Evolutionary conservation across 2,888 invertebrate genomes (phyloP).

Genomic region (Lycocerus yunnanus): DNA sequence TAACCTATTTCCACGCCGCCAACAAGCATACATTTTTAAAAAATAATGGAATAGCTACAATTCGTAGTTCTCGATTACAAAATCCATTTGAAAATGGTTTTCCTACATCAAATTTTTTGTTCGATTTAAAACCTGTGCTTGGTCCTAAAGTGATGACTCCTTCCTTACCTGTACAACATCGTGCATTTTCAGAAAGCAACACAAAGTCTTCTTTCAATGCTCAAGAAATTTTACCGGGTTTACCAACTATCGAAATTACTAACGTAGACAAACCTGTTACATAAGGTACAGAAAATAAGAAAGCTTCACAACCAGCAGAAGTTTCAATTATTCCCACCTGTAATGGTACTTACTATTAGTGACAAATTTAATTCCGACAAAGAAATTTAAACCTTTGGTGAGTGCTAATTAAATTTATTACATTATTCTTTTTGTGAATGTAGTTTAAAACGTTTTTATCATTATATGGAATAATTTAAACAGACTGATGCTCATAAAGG

Average conservation of each 20-base stretch:
- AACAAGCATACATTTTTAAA: constrained; percentile 70
- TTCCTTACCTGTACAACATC: constrained; percentile 28
- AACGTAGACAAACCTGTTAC: constrained; percentile 50
- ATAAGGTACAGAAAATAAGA: constrained; percentile 42
- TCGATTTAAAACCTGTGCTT: constrained; percentile 45
- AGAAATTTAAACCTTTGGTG: constrained; percentile 54
- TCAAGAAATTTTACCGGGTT: constrained; percentile 53
- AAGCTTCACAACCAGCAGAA: constrained; percentile 50
- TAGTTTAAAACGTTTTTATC: constrained; percentile 2
- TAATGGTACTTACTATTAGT: constrained; percentile 40
- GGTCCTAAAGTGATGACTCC: constrained; percentile 36
- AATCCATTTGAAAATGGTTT: constrained; percentile 38
- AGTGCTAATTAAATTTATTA: constrained; percentile 23
- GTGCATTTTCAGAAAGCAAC: constrained; percentile 24
- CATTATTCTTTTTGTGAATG: background rate
- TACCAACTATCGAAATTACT: constrained; percentile 55
- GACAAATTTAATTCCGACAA: constrained; percentile 48
- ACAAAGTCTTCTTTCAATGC: constrained; percentile 46
- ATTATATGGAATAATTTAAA: background rate
- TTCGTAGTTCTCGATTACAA: constrained; percentile 67
- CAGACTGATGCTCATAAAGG: background rate
- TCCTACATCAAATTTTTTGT: constrained; percentile 40
- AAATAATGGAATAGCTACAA: constrained; percentile 84
- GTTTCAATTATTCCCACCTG: constrained; percentile 54
- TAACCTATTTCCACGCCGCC: constrained; percentile 48